These are phyloP conservation scores for Mustela nigripes DNA, from an alignment of 2,113 vertebrate genomes.

Conservation along the genomic window DNA sequence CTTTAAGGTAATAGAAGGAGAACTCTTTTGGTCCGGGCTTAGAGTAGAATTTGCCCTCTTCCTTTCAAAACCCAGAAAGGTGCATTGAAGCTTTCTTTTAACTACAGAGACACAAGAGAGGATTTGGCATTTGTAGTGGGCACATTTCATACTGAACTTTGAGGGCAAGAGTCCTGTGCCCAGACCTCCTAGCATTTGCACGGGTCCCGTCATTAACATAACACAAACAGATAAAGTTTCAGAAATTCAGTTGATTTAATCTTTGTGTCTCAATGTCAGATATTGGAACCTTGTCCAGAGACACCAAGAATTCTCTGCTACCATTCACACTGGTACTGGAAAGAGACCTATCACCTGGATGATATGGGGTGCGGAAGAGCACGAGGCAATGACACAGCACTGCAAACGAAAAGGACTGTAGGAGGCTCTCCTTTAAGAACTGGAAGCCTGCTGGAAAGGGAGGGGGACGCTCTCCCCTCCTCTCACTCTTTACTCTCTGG, in stretches of 20 bases:
- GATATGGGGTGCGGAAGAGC: neutral
- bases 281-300: neutral
- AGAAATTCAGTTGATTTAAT: constrained; percentile 18
- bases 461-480: neutral
- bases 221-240: neutral
- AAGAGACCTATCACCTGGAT: neutral
- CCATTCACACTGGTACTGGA: neutral
- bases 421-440: neutral
- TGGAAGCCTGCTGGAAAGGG: neutral
- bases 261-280: neutral
- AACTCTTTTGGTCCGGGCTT: neutral
- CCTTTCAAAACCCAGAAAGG: neutral
- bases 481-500: neutral
- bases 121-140: neutral
- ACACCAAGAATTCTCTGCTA: neutral
- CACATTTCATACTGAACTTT: neutral
- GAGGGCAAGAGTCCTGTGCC: neutral
- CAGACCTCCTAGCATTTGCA: neutral
- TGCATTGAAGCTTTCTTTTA: neutral
- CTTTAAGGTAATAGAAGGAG: neutral
- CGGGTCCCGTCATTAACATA: neutral
- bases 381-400: rapidly evolving
- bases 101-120: neutral
- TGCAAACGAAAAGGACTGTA: neutral
- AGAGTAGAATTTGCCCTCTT: neutral